Evolutionary conservation across 2,797 vertebrate genomes (phyloP), one percentile per base, ranked within the genome.

Genomic region (Pipistrellus nathusii): DNA sequence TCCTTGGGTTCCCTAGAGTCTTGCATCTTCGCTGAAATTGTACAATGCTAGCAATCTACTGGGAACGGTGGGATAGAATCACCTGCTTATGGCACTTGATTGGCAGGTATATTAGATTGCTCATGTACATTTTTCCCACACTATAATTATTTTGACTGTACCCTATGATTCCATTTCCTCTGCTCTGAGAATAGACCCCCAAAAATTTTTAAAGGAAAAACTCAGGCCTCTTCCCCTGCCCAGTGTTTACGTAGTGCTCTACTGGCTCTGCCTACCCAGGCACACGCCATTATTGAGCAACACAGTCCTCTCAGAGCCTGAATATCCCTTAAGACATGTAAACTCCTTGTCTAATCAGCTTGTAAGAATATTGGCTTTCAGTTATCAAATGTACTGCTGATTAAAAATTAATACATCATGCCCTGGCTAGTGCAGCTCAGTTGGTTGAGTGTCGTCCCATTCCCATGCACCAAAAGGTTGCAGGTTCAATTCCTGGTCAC

Each of bases 11-110:
- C 68, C 51, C 76, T 81, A 53, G 41, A 64, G 25, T 72, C 41
- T 27, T 27, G 38, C 75, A 93, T 55, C 81, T 69, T 30, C 57
- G 27, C 76, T 87, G 71, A 96, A 84, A 94, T 0, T 57, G 41
- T 62, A 57, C 66, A 69, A 64, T 51, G 55, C 35, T 64, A 88
- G 64, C 27, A 51, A 62, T 76, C 53, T 88, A 69, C 3, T 62
- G 41, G 32, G 69, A 78, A 57, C 23, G 48, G 38, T 23, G 30
- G 35, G 30, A 88, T 11, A 82, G 68, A 94, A 66, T 83, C 82
- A 76, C 32, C 30, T 9, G n/a, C 69, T 69, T 83, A 30, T 41
- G 30, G 77, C 8, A 23, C 51, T 76, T 76, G 48, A 76, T 8
- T 21, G 69, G 87, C 46, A 72, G 55, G 27, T 73, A 73, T 62